These are phyloP conservation scores for Hyphantria cunea DNA, from an alignment of 1,140 invertebrate species.

Conservation along the genomic window DNA sequence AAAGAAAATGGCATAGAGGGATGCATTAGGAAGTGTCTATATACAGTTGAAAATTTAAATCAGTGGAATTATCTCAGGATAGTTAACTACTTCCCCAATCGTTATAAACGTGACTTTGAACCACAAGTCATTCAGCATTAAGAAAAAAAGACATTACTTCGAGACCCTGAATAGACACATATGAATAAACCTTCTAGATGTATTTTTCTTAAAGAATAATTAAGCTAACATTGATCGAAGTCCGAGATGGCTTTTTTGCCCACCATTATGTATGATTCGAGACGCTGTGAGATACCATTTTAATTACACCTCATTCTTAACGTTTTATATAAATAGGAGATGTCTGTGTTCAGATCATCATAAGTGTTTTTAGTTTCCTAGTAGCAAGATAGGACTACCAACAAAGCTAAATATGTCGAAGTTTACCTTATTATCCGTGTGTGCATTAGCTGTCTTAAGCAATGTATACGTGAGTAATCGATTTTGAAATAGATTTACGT, in stretches of 20 bases:
- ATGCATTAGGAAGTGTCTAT: too few relatives aligned
- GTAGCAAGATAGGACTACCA: too few relatives aligned
- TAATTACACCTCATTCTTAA: neutral
- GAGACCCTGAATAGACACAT: neutral
- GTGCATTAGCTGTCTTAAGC: conserved; percentile 14
- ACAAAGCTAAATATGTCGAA: conserved; percentile 12
- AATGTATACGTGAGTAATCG: conserved; percentile 14
- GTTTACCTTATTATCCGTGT: conserved; percentile 23
- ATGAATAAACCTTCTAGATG: neutral
- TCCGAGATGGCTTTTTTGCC: neutral
- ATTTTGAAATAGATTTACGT: too few relatives aligned
- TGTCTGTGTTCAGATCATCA: neutral
- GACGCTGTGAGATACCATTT: neutral
- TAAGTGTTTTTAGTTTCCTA: conserved; percentile 4
- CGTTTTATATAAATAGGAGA: conserved; percentile 15
- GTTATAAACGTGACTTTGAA: too few relatives aligned
- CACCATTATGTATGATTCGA: neutral
- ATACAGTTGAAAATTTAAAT: too few relatives aligned
- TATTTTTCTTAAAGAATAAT: neutral
- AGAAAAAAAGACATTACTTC: too few relatives aligned
- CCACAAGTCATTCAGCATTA: too few relatives aligned
- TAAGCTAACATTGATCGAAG: neutral
- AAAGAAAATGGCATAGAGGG: too few relatives aligned
- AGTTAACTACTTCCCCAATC: too few relatives aligned
- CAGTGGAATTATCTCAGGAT: too few relatives aligned